Conservation (phyloP, 2,113 vertebrate genomes). For the Pungitius pungitius region DNA sequence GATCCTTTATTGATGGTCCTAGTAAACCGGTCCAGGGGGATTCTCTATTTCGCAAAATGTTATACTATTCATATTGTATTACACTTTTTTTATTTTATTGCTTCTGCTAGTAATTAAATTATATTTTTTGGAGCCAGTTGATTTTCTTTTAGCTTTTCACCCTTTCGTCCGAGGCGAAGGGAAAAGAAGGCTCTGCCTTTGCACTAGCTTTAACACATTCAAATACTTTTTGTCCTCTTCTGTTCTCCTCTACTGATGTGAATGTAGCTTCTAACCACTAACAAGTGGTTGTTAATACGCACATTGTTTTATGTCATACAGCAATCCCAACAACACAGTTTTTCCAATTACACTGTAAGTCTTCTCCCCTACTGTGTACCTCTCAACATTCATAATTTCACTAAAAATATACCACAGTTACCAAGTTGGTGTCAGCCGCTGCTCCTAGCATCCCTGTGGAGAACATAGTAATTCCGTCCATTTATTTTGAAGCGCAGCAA, state of each 20-base stretch:
- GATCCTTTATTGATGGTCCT: too few species aligned
- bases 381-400: slow-evolving; percentile 35
- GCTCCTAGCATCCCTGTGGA: slow-evolving; percentile 48
- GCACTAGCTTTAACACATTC: neutral
- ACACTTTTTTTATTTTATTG: too few species aligned
- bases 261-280: neutral
- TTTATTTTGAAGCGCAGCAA: slow-evolving; percentile 58
- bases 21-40: too few species aligned
- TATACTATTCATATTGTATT: too few species aligned
- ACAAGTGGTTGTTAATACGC: too few species aligned
- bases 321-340: neutral
- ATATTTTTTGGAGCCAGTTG: too few species aligned
- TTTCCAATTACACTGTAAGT: too few species aligned
- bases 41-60: too few species aligned
- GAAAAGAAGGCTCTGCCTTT: too few species aligned
- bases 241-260: neutral
- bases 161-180: too few species aligned
- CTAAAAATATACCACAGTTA: slow-evolving; percentile 31
- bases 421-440: slow-evolving; percentile 49
- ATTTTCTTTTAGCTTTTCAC: too few species aligned
- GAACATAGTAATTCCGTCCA: slow-evolving; percentile 54
- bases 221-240: neutral
- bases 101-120: too few species aligned
- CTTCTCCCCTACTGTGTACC: slow-evolving; percentile 8
- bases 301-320: slow-evolving; percentile 21